These are phyloP conservation scores for Sebastes matsubarae DNA, from an alignment of 2,797 vertebrate genomes.

Conservation along the genomic window DNA sequence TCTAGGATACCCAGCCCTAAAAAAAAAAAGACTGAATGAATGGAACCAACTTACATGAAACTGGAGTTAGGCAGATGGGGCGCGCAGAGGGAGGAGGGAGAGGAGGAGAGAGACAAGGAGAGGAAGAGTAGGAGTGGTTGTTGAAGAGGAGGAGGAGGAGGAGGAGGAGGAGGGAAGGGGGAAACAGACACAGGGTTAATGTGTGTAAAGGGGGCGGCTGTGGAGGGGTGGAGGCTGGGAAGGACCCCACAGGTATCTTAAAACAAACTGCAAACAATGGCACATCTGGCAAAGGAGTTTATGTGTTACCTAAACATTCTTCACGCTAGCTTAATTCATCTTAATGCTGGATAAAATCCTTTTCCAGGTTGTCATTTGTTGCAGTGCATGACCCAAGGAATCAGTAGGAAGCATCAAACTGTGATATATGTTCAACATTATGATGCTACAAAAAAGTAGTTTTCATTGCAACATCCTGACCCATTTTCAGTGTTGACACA, in stretches of 20 bases:
- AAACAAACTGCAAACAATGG: conserved; percentile 56
- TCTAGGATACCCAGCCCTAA: conserved; percentile 58
- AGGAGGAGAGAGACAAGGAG: conserved; percentile 76
- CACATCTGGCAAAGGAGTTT: conserved; percentile 48
- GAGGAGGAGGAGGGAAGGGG: conserved; percentile 25
- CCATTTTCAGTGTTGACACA: not conserved
- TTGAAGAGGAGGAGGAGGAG: conserved; percentile 47
- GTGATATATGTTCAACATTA: not conserved
- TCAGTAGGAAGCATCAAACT: conserved; percentile 46
- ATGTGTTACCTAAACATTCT: not conserved
- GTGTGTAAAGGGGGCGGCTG: conserved; percentile 62
- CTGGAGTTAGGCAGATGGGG: conserved; percentile 96
- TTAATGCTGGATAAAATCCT: not conserved
- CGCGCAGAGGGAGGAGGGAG: conserved; percentile 86
- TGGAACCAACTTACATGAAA: conserved; percentile 98
- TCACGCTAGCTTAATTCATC: not conserved
- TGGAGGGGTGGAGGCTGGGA: conserved; percentile 46
- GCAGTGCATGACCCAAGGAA: conserved; percentile 39
- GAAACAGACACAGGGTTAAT: conserved; percentile 80
- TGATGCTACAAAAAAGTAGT: not conserved
- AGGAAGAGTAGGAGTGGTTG: conserved; percentile 60
- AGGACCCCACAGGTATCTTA: conserved; percentile 27
- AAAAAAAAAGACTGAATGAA: conserved; percentile 77
- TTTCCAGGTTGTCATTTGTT: conserved; percentile 55
- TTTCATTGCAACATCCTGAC: not conserved